Base-by-base conservation (phyloP, 2,113 vertebrate genomes). In the Pygathrix nemaeus region DNA sequence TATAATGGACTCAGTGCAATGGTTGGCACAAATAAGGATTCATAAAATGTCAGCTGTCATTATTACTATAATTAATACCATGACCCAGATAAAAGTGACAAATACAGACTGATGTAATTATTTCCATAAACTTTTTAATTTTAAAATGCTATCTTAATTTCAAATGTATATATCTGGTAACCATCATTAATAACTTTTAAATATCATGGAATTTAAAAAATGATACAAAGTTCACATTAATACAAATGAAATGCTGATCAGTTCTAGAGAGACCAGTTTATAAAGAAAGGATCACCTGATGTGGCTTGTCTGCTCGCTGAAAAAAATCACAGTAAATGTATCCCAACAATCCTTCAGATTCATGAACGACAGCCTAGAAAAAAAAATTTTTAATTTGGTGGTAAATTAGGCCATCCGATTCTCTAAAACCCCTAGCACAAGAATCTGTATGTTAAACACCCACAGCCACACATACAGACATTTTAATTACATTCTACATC, bases 311-410 rank as follows among this genome's bases (percentile, higher is more conserved):
- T 96, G 98, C 96, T 94, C 99, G 99, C 66, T 99, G 99, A 97
- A 99, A 99, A 98, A 99, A 99, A 97, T 99, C 99, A 98, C 99
- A 99, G 96, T 99, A 99, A 98, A 99, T 99, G 95, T 99, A 99
- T 75, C 99, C 99, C 95, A 99, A 95, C 94, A 99, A 98, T 95
- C 99, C 99, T 97, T 99, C 99, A 0, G 99, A 99, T 98, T 99
- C 99, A 50, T 99, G 99, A 95, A 99, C 99, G 68, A 99, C 99
- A 45, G 99, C 99, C 99, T 99, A 88, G 88, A 78, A 96, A n/a
- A 70, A 64, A 59, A 72, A 17, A 17, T 66, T 25, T 27, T 23
- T 59, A 92, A 96, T 88, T 81, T 45, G 55, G 89, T 13, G 86
- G 64, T 90, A 5, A 97, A 94, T 50, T 25, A 78, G 17, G 27